Base-by-base conservation (phyloP, 2,797 vertebrate species). In the Molossus alvarezi region DNA sequence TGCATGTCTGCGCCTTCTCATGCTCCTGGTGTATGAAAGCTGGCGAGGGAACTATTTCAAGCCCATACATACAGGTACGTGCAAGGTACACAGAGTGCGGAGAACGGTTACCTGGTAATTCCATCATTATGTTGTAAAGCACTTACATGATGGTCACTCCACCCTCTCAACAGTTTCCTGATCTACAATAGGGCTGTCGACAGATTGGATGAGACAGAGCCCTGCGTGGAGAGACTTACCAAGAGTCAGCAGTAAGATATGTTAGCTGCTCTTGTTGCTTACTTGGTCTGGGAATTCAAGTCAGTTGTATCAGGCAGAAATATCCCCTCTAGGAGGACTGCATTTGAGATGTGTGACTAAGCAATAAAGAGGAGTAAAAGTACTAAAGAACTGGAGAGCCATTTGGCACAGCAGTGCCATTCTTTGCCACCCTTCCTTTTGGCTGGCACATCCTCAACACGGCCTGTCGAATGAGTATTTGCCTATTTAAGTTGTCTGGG, bases 321-420 rank as follows among this genome's bases (percentile, higher is more conserved):
- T 53, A 11, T n/a, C 37, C 73, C 60, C 13, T 29, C 75, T 13
- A 33, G 18, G 57, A 25, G 14, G 45, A 18, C 29, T 71, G 48
- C 17, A 15, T 41, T 82, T 90, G 88, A 64, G 89, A 94, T 53
- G 37, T 20, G 45, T 73, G 93, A 90, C 85, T 91, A 77, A 95
- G 93, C 55, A 84, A 65, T 83, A 90, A 89, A 27, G 41, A 21
- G 15, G 20, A 10, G 5, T 12, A 45, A 65, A 27, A 4, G 9
- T 12, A 37, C 37, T 41, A 60, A 88, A 25, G 65, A 88, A 10
- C 27, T 21, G 41, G 55, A 60, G 69, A 2, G 15, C 51, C 57
- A 10, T 2, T 18, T 6, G 45, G 23, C 29, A 11, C 17, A 17
- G 10, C 17, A 8, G 0, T 1, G 57, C 79, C 48, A 1, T 45